Base-by-base conservation (phyloP, 2,113 vertebrate species). In the Stigmatopora nigra region DNA sequence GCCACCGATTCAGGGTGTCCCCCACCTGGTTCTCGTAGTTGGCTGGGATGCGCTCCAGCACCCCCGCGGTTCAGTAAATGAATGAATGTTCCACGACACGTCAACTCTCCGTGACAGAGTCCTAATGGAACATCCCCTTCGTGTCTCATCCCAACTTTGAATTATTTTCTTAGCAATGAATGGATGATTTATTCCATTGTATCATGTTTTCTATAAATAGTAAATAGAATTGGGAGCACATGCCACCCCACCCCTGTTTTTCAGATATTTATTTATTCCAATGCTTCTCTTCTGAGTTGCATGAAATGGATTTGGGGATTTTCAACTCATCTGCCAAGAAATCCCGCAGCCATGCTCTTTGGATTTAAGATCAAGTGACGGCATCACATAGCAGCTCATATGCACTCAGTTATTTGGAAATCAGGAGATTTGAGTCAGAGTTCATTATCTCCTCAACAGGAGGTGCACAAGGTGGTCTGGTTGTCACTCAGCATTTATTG, bases 61-160 rank as follows among this genome's bases (percentile, higher is more conserved):
- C 25, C 25, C 25, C 25, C 25, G 25, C 25, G 25, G 25, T 31
- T 31, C 25, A 31, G 25, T 2, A 31, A 31, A 31, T 31, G 25
- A 31, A 31, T 31, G 25, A 31, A 31, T 31, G 25, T 31, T 31
- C 25, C 25, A 31, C 25, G 25, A 31, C 25, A 31, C 1, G 65
- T 74, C 75, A 70, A 69, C 64, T 57, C 79, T 69, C 68, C 0
- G 67, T 80, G 77, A 80, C 80, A 75, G 53, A 71, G 73, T 78
- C 80, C 46, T 1, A 64, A 70, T 16, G 55, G 53, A 62, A 66
- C 57, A 63, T 65, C 70, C 65, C 69, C 55, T 78, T 70, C 75
- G 71, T 9, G 64, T 64, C 45, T 75, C 64, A 56, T 72, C 25
- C 25, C 67, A 61, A 7, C 58, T 41, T 9, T 31, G 35, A 5